Evolutionary conservation across 1,140 invertebrate genomes (phyloP).

Genomic region (Drosophila asahinai): DNA sequence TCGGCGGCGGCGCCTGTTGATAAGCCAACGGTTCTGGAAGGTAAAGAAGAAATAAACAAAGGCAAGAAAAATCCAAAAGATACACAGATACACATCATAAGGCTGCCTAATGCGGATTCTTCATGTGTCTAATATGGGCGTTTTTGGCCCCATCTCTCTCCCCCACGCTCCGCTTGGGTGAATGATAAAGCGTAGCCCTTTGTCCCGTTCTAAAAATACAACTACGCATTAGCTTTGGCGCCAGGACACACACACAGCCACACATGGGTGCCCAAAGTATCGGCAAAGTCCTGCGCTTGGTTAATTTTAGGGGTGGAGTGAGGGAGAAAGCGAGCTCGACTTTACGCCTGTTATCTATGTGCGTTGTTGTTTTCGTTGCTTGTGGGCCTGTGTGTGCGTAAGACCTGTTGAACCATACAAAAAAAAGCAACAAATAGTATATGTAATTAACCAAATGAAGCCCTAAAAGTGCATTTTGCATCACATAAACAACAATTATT

Average conservation of each 20-base stretch:
- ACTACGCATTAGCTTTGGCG: slow-evolving; percentile 51
- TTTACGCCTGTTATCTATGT: slow-evolving; percentile 13
- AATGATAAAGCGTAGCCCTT: slow-evolving; percentile 18
- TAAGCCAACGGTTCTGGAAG: slow-evolving; percentile 78
- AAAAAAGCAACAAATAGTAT: background rate
- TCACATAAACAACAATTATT: slow-evolving; percentile 8
- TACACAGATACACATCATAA: slow-evolving; percentile 10
- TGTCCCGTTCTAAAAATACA: slow-evolving; percentile 46
- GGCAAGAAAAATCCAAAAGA: background rate
- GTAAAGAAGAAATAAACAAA: slow-evolving; percentile 49
- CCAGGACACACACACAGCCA: slow-evolving; percentile 30
- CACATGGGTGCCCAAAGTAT: background rate
- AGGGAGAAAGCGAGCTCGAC: slow-evolving; percentile 4
- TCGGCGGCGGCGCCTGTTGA: slow-evolving; percentile 45
- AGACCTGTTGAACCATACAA: slow-evolving; percentile 57
- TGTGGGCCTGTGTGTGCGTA: slow-evolving; percentile 2
- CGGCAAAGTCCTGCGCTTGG: background rate
- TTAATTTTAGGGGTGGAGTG: slow-evolving; percentile 28
- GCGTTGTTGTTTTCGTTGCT: slow-evolving; percentile 3
- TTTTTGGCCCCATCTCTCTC: background rate
- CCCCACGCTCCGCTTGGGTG: background rate
- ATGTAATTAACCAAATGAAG: slow-evolving; percentile 16
- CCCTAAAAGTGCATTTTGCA: slow-evolving; percentile 34
- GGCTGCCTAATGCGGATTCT: background rate
- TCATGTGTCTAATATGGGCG: slow-evolving; percentile 16